A percentile compares a stretch with the other conserved stretches of the same genome.
phyloP scores from a whole-genome alignment of 2,113 vertebrate species.

The Myotis lucifugus region DNA sequence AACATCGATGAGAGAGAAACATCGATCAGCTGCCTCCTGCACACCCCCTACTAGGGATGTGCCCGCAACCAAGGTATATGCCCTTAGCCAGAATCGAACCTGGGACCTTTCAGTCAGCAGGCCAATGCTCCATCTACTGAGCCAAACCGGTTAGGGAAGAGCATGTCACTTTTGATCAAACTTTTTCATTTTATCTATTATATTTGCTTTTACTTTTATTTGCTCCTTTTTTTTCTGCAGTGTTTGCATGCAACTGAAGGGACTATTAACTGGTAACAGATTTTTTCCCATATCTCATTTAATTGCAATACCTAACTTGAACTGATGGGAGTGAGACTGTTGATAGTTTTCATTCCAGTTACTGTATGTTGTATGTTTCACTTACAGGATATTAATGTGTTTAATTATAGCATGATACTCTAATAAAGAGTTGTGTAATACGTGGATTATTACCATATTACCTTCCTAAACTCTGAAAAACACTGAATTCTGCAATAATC shows the following conservation, averaged over 20 bases:
- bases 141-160: too few relatives aligned
- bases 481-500: not conserved
- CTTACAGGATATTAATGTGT: not conserved
- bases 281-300: not conserved
- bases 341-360: not conserved
- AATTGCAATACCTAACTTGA: not conserved
- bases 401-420: not conserved
- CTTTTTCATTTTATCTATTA: not conserved
- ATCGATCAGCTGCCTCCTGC: too few relatives aligned
- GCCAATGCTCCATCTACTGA: too few relatives aligned
- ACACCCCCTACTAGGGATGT: too few relatives aligned
- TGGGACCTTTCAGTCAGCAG: too few relatives aligned
- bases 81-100: too few relatives aligned
- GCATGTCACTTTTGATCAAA: constrained; percentile 32
- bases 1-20: too few relatives aligned
- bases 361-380: not conserved
- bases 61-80: too few relatives aligned
- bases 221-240: not conserved
- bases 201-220: not conserved
- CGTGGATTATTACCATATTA: not conserved
- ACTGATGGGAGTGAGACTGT: not conserved
- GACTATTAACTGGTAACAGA: not conserved
- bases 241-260: not conserved
- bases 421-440: not conserved
- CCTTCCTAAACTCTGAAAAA: not conserved